Conservation (phyloP, 2,888 invertebrate species). For the Tortrix viridana region DNA sequence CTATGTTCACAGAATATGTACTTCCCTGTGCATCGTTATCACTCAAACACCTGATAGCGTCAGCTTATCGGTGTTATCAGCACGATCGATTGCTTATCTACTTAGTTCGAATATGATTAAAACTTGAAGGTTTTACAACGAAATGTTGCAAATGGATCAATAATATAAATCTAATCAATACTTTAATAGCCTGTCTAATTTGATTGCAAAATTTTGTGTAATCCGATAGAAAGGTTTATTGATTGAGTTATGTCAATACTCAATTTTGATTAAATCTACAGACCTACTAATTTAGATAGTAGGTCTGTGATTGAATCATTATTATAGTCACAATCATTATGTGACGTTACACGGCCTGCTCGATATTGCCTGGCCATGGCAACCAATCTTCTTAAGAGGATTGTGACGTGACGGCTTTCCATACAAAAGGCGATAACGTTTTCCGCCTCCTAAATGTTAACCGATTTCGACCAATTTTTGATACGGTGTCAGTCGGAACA, state of each 20-base stretch:
- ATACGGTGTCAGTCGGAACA: too few relatives aligned
- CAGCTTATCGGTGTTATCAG: slow-evolving; percentile 54
- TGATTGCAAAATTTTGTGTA: not conserved
- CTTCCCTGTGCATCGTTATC: slow-evolving; percentile 4
- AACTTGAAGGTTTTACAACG: slow-evolving; percentile 10
- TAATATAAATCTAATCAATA: not conserved
- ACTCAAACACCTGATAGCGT: slow-evolving; percentile 46
- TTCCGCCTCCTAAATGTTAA: too few relatives aligned
- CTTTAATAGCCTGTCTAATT: not conserved
- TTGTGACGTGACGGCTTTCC: too few relatives aligned
- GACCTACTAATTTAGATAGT: too few relatives aligned
- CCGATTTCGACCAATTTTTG: too few relatives aligned
- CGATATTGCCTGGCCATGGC: too few relatives aligned
- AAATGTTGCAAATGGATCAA: slow-evolving; percentile 3
- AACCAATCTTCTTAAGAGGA: too few relatives aligned
- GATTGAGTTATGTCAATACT: not conserved
- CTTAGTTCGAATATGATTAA: slow-evolving; percentile 18
- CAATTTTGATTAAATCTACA: too few relatives aligned
- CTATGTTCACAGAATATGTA: not conserved
- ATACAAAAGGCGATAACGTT: too few relatives aligned
- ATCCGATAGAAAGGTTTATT: not conserved
- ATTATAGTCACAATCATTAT: too few relatives aligned
- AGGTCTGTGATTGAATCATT: too few relatives aligned
- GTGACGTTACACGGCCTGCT: too few relatives aligned
- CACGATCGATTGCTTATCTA: slow-evolving; percentile 53